Conservation (phyloP, 2,113 vertebrate genomes). For the Henicopernis longicauda region DNA sequence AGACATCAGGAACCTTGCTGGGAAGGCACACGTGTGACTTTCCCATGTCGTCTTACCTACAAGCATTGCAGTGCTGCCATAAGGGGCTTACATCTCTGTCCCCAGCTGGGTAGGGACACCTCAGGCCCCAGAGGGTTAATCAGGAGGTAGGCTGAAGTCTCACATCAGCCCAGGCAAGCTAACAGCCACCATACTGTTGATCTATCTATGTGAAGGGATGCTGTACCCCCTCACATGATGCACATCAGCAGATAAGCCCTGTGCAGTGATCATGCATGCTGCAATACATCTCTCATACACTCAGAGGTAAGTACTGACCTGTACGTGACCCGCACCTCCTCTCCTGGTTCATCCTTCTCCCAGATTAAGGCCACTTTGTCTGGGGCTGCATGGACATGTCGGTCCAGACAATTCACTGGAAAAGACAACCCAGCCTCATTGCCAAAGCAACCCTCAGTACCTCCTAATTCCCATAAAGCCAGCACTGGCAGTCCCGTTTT, state of each 20-base stretch:
- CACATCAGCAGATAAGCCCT: not conserved
- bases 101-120: not conserved
- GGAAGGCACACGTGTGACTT: not conserved
- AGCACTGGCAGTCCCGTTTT: not conserved
- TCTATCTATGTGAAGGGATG: not conserved
- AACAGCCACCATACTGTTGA: not conserved
- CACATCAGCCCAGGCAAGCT: not conserved
- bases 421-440: not conserved
- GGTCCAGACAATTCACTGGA: constrained; percentile 70
- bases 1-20: not conserved
- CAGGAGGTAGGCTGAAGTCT: not conserved
- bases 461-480: not conserved
- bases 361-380: constrained; percentile 70
- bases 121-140: not conserved
- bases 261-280: not conserved
- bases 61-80: not conserved
- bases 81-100: not conserved
- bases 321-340: constrained; percentile 60
- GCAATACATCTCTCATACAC: not conserved
- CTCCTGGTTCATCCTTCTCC: constrained; percentile 70
- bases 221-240: not conserved
- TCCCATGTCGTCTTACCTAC: not conserved
- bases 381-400: constrained; percentile 59
- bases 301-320: constrained; percentile 48
- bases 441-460: not conserved